phyloP scores from a whole-genome alignment of 2,113 vertebrate species.

The Lophotis ruficrista region DNA sequence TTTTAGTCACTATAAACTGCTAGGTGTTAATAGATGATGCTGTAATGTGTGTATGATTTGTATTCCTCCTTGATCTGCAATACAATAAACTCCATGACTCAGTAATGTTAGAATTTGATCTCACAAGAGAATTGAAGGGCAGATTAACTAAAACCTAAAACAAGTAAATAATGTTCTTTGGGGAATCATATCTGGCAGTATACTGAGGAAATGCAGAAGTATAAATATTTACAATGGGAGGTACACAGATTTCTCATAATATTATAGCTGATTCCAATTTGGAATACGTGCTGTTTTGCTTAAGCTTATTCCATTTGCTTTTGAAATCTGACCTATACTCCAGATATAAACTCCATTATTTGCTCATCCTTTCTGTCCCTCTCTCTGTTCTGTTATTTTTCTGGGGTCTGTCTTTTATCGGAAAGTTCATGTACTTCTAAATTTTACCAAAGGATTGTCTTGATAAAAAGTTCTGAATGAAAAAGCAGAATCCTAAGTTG shows the following conservation, averaged over 20 bases:
- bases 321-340: constrained; percentile 43
- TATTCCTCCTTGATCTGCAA: not conserved
- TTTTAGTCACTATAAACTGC: not conserved
- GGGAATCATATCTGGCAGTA: constrained; percentile 46
- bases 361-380: not conserved
- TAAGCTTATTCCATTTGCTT: constrained; percentile 27
- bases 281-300: constrained; percentile 30
- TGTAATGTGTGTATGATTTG: not conserved
- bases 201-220: constrained; percentile 44
- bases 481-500: not conserved
- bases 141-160: constrained; percentile 52
- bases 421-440: not conserved
- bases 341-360: not conserved
- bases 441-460: not conserved
- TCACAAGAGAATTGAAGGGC: constrained; percentile 23
- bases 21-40: not conserved
- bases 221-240: constrained; percentile 67
- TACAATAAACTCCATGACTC: not conserved
- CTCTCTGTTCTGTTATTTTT: not conserved
- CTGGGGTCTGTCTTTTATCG: not conserved
- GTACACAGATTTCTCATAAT: constrained; percentile 37
- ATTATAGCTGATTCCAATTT: constrained; percentile 45
- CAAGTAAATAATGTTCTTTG: constrained; percentile 28
- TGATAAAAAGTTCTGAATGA: not conserved
- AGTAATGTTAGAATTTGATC: constrained; percentile 29